Percentiles rank a stretch among this genome's conserved stretches.
These are phyloP conservation scores for Sisor rabdophorus DNA, from an alignment of 2,113 vertebrate species.

Conservation along the genomic window DNA sequence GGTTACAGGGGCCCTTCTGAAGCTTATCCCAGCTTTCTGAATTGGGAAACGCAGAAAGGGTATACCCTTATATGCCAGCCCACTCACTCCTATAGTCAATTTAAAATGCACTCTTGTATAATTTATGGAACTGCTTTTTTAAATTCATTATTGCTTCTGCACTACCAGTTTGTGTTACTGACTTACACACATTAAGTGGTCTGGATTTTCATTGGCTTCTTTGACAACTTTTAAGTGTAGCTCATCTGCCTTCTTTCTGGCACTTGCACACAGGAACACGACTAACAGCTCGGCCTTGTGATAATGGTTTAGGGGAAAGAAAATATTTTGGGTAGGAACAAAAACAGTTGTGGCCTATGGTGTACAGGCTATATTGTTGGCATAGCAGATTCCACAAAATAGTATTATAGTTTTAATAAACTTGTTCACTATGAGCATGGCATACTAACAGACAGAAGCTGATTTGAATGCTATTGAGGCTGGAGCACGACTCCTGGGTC, in stretches of 20 bases:
- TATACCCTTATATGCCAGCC: too few relatives aligned
- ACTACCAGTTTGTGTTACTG: slow-evolving; percentile 31
- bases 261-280: slow-evolving; percentile 13
- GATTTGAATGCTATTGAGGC: background rate
- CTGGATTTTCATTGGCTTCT: slow-evolving; percentile 22
- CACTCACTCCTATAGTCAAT: too few relatives aligned
- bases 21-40: too few relatives aligned
- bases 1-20: too few relatives aligned
- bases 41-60: too few relatives aligned
- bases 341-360: background rate
- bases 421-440: background rate
- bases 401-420: background rate
- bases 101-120: slow-evolving; percentile 6
- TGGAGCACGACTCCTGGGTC: background rate
- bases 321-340: background rate
- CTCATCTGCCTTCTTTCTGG: slow-evolving; percentile 25
- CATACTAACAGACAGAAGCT: background rate
- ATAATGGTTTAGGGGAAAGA: slow-evolving; percentile 27
- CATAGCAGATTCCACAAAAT: background rate
- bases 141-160: slow-evolving; percentile 9
- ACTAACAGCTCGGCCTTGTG: slow-evolving; percentile 16
- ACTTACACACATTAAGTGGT: slow-evolving; percentile 26
- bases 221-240: slow-evolving; percentile 45
- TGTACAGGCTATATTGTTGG: background rate
- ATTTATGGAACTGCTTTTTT: slow-evolving; percentile 26